A percentile compares a stretch with the other conserved stretches of the same genome.
Evolutionary conservation across 1,140 invertebrate genomes (phyloP).

Genomic region (Branchinecta lindahli): DNA sequence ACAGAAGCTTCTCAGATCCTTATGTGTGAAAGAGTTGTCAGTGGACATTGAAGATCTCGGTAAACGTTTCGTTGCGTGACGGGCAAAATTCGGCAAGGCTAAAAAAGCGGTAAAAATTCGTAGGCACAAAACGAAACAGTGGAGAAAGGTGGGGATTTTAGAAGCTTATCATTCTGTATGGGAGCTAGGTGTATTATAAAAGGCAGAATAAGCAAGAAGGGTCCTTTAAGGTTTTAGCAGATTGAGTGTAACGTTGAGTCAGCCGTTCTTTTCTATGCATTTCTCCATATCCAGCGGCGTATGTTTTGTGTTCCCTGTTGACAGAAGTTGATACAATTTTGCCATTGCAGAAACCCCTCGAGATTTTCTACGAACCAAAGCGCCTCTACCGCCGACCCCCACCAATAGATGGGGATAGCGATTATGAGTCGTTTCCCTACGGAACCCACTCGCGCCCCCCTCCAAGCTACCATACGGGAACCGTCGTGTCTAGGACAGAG

Average conservation of each 20-base stretch:
- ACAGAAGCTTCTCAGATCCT: too few relatives aligned
- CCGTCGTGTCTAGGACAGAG: background rate
- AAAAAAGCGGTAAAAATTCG: too few relatives aligned
- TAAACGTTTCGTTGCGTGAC: too few relatives aligned
- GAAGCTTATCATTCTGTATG: too few relatives aligned
- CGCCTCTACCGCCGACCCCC: background rate
- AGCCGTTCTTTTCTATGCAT: background rate
- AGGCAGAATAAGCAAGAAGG: too few relatives aligned
- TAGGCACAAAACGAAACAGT: too few relatives aligned
- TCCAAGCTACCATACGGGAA: background rate
- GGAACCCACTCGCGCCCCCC: background rate
- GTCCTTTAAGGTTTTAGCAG: constrained; percentile 4
- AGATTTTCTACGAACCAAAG: background rate
- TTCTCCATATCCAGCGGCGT: background rate
- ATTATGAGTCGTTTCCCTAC: background rate
- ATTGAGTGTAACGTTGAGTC: background rate
- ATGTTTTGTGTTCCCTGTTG: background rate
- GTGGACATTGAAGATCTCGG: too few relatives aligned
- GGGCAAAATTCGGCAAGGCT: too few relatives aligned
- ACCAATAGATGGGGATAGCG: background rate
- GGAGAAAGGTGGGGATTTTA: too few relatives aligned
- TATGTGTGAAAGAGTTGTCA: too few relatives aligned
- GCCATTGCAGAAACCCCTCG: background rate
- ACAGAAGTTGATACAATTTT: background rate
- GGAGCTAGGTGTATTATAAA: too few relatives aligned